Conservation (phyloP, 2,888 invertebrate species). For the Proisotoma minuta region DNA sequence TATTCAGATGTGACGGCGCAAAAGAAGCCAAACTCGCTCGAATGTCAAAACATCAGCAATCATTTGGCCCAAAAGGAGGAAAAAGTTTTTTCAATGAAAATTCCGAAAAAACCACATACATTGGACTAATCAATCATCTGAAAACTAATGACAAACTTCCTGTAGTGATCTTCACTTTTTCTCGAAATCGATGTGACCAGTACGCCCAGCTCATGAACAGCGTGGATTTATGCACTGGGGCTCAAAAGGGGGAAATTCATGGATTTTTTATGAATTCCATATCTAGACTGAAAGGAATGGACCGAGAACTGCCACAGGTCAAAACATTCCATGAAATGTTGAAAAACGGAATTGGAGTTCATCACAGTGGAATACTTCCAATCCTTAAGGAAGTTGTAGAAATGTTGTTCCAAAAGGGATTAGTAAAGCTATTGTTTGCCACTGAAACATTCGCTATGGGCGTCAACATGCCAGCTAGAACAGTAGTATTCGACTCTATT, state of each 20-base stretch:
- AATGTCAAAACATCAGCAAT: slow-evolving; percentile 37
- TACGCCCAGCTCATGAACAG: slow-evolving; percentile 58
- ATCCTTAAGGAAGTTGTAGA: slow-evolving; percentile 99
- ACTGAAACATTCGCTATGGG: slow-evolving; percentile 99
- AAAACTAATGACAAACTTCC: slow-evolving; percentile 76
- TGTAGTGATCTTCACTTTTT: slow-evolving; percentile 89
- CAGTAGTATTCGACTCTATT: slow-evolving; percentile 91
- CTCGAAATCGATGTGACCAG: slow-evolving; percentile 72
- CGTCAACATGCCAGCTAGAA: slow-evolving; percentile 98
- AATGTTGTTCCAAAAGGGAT: slow-evolving; percentile 87
- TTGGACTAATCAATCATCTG: slow-evolving; percentile 76
- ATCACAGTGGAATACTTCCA: slow-evolving; percentile 96
- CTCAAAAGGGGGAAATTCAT: slow-evolving; percentile 78
- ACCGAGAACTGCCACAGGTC: slow-evolving; percentile 82
- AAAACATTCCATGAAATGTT: slow-evolving; percentile 64
- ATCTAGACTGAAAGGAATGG: slow-evolving; percentile 74
- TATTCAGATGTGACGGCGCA: slow-evolving; percentile 36
- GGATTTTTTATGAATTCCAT: slow-evolving; percentile 82
- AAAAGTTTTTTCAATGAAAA: slow-evolving; percentile 50
- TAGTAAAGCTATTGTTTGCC: slow-evolving; percentile 92
- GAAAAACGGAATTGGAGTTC: slow-evolving; percentile 87
- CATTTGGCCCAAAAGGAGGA: slow-evolving; percentile 40
- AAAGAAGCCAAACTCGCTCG: slow-evolving; percentile 39
- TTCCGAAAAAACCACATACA: slow-evolving; percentile 78
- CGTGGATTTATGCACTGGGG: slow-evolving; percentile 73